Conservation (phyloP, 2,888 invertebrate species). For the Kryphioiulus occultus region DNA sequence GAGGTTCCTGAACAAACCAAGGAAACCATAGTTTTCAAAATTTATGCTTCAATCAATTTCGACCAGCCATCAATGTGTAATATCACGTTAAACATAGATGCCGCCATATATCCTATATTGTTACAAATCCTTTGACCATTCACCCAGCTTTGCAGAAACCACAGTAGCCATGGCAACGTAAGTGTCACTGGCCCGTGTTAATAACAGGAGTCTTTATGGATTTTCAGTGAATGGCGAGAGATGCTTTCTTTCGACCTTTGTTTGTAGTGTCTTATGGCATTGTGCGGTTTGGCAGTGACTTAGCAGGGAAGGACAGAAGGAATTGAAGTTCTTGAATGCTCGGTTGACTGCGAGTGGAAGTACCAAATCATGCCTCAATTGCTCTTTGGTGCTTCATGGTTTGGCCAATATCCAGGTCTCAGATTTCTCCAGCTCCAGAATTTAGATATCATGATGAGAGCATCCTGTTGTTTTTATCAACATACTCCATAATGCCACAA, state of each 20-base stretch:
- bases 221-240: neutral
- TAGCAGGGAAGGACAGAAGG: neutral
- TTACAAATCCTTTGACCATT: neutral
- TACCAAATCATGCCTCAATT: neutral
- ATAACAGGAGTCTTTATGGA: neutral
- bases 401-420: neutral
- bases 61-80: neutral
- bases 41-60: too few species aligned
- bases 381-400: neutral
- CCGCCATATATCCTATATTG: neutral
- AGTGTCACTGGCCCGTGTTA: constrained; percentile 5
- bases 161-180: neutral
- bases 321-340: neutral
- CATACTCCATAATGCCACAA: neutral
- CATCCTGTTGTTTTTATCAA: neutral
- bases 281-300: constrained; percentile 5
- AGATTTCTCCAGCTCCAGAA: neutral
- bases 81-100: neutral
- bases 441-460: neutral
- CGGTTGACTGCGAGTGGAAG: neutral
- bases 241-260: neutral
- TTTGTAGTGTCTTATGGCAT: neutral
- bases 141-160: neutral
- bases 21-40: too few species aligned
- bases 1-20: too few species aligned